These are phyloP conservation scores for Heterotilapia buettikoferi DNA, from an alignment of 2,113 vertebrate genomes.

Conservation along the genomic window DNA sequence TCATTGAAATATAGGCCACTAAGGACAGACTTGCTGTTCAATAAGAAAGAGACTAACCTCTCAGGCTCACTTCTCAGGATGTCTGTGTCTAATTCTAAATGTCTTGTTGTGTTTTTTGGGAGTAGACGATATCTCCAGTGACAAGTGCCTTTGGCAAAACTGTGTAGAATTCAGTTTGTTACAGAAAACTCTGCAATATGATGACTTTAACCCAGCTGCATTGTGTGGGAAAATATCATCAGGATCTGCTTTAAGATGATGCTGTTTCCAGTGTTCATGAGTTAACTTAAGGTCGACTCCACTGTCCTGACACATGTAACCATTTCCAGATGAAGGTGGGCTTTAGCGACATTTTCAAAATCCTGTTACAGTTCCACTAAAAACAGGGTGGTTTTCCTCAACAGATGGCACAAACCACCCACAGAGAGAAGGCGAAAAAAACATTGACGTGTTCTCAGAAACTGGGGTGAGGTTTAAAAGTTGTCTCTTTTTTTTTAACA, in stretches of 20 bases:
- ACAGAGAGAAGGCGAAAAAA: conserved; percentile 18
- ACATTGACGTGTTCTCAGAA: background rate
- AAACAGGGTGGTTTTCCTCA: conserved; percentile 1
- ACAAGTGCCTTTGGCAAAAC: conserved; percentile 2
- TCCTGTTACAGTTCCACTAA: conserved; percentile 23
- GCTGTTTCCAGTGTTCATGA: conserved; percentile 9
- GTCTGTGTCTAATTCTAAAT: background rate
- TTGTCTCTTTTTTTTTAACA: background rate
- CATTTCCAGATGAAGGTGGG: conserved; percentile 59
- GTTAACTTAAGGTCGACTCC: conserved; percentile 13
- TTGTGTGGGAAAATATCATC: conserved; percentile 8
- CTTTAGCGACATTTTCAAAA: conserved; percentile 36
- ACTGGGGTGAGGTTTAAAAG: background rate
- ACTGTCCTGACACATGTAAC: conserved; percentile 32
- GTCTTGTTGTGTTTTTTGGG: background rate
- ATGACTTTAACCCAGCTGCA: conserved; percentile 5
- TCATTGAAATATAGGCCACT: background rate
- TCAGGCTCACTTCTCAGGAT: background rate
- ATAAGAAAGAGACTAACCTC: background rate
- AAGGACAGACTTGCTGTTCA: background rate
- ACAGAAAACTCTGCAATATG: background rate
- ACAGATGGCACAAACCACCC: conserved; percentile 43
- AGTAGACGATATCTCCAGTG: background rate
- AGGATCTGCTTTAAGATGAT: conserved; percentile 22
- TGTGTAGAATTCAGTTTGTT: background rate